Percentiles rank a stretch among this genome's conserved stretches.
These are phyloP conservation scores for Unio pictorum DNA, from an alignment of 2,888 invertebrate genomes.

Conservation along the genomic window DNA sequence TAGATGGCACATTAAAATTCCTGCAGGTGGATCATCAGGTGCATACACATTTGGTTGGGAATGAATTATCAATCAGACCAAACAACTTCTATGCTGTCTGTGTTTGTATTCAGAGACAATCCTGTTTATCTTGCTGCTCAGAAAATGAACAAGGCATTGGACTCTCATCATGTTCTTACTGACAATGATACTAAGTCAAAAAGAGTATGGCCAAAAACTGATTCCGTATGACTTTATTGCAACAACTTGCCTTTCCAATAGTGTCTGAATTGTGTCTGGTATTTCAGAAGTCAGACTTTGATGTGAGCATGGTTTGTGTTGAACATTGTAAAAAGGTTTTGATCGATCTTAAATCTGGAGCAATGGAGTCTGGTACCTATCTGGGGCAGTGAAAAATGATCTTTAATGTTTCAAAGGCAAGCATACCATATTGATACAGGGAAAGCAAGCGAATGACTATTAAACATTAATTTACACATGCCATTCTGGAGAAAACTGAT, in stretches of 20 bases:
- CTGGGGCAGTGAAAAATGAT: not conserved
- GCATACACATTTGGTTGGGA: too few relatives aligned
- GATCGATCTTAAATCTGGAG: too few relatives aligned
- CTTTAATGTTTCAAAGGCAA: conserved; percentile 12
- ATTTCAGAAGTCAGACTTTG: not conserved
- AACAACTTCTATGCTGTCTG: conserved; percentile 3
- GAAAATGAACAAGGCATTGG: conserved; percentile 11
- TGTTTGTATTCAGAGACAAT: conserved; percentile 6
- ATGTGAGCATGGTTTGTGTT: too few relatives aligned
- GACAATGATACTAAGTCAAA: conserved; percentile 20
- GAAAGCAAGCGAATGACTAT: conserved; percentile 12
- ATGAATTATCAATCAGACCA: too few relatives aligned
- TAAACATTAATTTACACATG: conserved; percentile 11
- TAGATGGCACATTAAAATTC: too few relatives aligned
- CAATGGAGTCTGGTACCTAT: too few relatives aligned
- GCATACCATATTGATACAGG: conserved; percentile 4
- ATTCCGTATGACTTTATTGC: conserved; percentile 7
- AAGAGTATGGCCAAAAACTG: conserved; percentile 17
- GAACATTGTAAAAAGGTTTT: too few relatives aligned
- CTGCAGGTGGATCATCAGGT: too few relatives aligned
- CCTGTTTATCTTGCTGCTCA: conserved; percentile 14
- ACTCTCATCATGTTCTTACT: conserved; percentile 11
- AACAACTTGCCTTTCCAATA: not conserved
- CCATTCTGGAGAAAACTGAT: conserved; percentile 9
- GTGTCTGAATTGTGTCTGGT: not conserved